These are phyloP conservation scores for Misgurnus mizolepis DNA, from an alignment of 2,113 vertebrate species.

Conservation along the genomic window DNA sequence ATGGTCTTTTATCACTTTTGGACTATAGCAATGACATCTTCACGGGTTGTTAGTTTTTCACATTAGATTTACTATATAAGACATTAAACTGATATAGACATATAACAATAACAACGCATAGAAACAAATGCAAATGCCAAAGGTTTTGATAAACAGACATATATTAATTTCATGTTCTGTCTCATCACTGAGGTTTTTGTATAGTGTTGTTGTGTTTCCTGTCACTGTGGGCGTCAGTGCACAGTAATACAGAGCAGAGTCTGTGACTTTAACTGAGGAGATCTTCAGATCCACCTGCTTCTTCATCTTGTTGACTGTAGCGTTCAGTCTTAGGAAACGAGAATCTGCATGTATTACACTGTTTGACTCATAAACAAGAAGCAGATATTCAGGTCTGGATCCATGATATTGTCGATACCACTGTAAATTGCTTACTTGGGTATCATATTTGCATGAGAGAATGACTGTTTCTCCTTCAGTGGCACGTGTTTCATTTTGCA, in stretches of 20 bases:
- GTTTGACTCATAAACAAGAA: not conserved
- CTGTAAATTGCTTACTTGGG: not conserved
- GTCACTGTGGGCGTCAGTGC: constrained; percentile 34
- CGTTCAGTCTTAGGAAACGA: not conserved
- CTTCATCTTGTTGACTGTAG: not conserved
- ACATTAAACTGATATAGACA: too few relatives aligned
- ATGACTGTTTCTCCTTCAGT: not conserved
- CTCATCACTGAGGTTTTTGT: too few relatives aligned
- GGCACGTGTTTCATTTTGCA: not conserved
- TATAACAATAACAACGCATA: too few relatives aligned
- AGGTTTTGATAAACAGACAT: too few relatives aligned
- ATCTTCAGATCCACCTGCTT: not conserved
- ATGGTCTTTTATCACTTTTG: too few relatives aligned
- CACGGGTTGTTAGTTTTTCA: too few relatives aligned
- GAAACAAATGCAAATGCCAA: too few relatives aligned
- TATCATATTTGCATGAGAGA: constrained; percentile 27
- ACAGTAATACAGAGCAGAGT: constrained; percentile 19
- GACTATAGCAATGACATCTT: too few relatives aligned
- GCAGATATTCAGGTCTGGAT: constrained; percentile 29
- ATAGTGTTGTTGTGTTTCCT: not conserved
- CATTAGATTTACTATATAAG: too few relatives aligned
- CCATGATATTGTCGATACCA: constrained; percentile 39
- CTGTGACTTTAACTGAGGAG: not conserved
- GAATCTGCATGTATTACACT: not conserved
- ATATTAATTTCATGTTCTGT: too few relatives aligned